Percentiles rank a stretch among this genome's conserved stretches.
These are phyloP conservation scores for Unio pictorum DNA, from an alignment of 2,888 invertebrate genomes.

Conservation along the genomic window DNA sequence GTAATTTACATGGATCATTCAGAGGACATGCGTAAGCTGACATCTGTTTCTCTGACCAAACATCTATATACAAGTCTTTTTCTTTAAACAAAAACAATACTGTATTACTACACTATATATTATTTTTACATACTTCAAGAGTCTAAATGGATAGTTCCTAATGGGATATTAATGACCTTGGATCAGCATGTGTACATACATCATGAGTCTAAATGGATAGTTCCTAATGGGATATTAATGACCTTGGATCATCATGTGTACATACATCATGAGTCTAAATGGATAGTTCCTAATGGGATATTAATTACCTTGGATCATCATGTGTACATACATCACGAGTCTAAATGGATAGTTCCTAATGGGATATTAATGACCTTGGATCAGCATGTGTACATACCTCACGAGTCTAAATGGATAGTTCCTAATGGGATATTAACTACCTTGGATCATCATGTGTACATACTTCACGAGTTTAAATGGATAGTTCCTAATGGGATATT, in stretches of 20 bases:
- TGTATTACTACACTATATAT: not conserved
- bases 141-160: too few relatives aligned
- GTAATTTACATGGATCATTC: too few relatives aligned
- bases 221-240: not conserved
- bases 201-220: too few relatives aligned
- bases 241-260: conserved; percentile 65
- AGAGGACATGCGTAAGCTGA: too few relatives aligned
- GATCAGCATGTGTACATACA: conserved; percentile 56
- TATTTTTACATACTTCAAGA: not conserved
- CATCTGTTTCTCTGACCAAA: too few relatives aligned
- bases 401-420: too few relatives aligned
- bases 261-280: too few relatives aligned
- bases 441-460: conserved; percentile 62
- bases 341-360: not conserved
- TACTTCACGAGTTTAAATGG: too few relatives aligned
- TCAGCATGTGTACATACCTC: conserved; percentile 53
- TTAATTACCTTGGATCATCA: conserved; percentile 55
- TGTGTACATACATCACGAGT: conserved; percentile 38
- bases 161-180: conserved; percentile 38
- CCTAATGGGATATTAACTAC: conserved; percentile 20
- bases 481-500: not conserved
- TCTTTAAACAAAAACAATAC: not conserved
- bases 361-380: conserved; percentile 42
- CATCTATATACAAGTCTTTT: not conserved
- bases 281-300: not conserved